phyloP scores from a whole-genome alignment of 2,113 vertebrate genomes.

The Etheostoma cragini region DNA sequence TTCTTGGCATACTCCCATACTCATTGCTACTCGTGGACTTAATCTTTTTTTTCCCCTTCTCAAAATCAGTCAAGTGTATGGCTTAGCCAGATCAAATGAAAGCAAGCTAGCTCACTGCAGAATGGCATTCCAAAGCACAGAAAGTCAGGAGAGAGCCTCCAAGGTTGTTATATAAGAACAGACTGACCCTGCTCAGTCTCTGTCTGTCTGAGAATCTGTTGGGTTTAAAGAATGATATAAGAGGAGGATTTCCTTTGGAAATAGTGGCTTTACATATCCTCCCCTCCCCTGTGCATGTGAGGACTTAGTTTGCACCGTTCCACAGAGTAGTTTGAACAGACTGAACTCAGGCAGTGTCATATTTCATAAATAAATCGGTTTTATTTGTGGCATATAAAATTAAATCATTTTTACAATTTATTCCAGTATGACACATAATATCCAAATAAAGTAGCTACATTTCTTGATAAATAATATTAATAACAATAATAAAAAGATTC shows the following conservation, averaged over 20 bases:
- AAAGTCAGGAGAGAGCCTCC: conserved; percentile 64
- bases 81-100: conserved; percentile 89
- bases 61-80: conserved; percentile 90
- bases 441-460: conserved; percentile 93
- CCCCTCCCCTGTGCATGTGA: conserved; percentile 3
- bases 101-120: conserved; percentile 81
- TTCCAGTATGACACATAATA: conserved; percentile 98
- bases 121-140: conserved; percentile 80
- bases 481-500: conserved; percentile 86
- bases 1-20: conserved; percentile 90
- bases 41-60: conserved; percentile 83
- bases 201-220: conserved; percentile 62
- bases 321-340: conserved; percentile 35
- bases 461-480: conserved; percentile 97
- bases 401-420: conserved; percentile 99
- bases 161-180: conserved; percentile 75
- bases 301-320: conserved; percentile 14
- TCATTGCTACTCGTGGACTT: conserved; percentile 90
- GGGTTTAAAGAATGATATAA: conserved; percentile 63
- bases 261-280: conserved; percentile 27
- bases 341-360: conserved; percentile 63
- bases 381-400: conserved; percentile 99
- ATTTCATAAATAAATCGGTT: conserved; percentile 99
- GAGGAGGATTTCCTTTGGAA: conserved; percentile 44
- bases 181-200: conserved; percentile 46